These are phyloP conservation scores for Nothoprocta pentlandii DNA, from an alignment of 2,113 vertebrate genomes.

Conservation along the genomic window DNA sequence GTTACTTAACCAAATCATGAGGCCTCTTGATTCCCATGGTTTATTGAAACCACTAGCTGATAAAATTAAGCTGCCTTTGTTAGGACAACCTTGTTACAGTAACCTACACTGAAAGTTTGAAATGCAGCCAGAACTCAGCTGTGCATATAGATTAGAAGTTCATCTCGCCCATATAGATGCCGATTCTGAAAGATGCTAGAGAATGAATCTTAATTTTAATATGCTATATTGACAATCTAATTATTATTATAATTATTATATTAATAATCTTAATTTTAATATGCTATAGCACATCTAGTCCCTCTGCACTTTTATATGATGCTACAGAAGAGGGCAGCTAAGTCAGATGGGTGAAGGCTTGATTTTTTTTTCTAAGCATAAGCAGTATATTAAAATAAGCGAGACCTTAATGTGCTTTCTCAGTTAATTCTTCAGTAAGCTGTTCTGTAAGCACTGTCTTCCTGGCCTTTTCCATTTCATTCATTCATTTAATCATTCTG, in stretches of 20 bases:
- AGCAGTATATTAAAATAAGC: constrained; percentile 35
- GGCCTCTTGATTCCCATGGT: background rate
- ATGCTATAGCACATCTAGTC: background rate
- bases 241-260: no score
- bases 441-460: constrained; percentile 6
- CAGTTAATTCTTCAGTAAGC: constrained; percentile 23
- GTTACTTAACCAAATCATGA: background rate
- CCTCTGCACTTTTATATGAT: background rate
- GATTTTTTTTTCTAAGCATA: background rate
- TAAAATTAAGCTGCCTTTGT: background rate
- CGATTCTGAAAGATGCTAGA: background rate
- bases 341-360: background rate
- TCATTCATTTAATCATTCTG: constrained; percentile 46
- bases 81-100: background rate
- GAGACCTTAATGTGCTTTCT: constrained; percentile 22
- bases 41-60: background rate
- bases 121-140: background rate
- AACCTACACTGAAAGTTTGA: background rate
- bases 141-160: background rate
- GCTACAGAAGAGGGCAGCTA: background rate
- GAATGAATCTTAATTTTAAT: background rate
- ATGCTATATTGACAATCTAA: background rate
- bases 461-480: constrained; percentile 8
- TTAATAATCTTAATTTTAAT: background rate
- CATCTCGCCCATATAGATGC: background rate